These are phyloP conservation scores for Andrena marginata DNA, from an alignment of 2,888 invertebrate species.

Conservation along the genomic window DNA sequence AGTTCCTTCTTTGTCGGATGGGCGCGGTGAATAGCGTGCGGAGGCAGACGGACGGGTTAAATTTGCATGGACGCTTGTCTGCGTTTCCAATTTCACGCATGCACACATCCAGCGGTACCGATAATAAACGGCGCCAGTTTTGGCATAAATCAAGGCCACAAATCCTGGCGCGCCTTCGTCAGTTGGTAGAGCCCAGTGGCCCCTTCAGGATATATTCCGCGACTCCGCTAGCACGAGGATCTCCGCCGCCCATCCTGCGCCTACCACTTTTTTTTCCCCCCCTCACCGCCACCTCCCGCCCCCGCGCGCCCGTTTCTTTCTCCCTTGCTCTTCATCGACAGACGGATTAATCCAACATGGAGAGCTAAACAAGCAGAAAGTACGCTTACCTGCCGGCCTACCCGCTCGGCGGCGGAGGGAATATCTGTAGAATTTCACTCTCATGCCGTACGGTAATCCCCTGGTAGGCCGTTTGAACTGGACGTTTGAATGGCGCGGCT, in stretches of 20 bases:
- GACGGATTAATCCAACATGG: conserved; percentile 73
- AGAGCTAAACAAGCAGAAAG: conserved; percentile 75
- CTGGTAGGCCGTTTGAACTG: conserved; percentile 57
- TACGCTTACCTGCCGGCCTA: conserved; percentile 58
- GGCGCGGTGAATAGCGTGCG: conserved; percentile 72
- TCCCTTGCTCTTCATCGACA: conserved; percentile 65
- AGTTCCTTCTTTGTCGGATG: conserved; percentile 77
- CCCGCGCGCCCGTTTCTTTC: conserved; percentile 11
- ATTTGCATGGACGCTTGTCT: conserved; percentile 83
- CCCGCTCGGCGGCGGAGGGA: conserved; percentile 39
- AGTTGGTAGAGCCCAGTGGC: conserved; percentile 40
- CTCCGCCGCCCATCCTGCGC: background rate
- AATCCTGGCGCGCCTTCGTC: conserved; percentile 69
- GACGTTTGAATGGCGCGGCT: conserved; percentile 66
- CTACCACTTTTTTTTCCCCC: background rate
- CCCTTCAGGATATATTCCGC: conserved; percentile 48
- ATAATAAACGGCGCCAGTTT: conserved; percentile 81
- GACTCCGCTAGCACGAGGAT: conserved; percentile 27
- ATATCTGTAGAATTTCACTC: conserved; percentile 69
- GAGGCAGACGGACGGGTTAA: conserved; percentile 78
- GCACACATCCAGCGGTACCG: conserved; percentile 77
- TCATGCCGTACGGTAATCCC: conserved; percentile 43
- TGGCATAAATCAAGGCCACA: conserved; percentile 81
- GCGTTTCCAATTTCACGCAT: conserved; percentile 84
- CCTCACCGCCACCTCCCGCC: background rate